Evolutionary conservation across 2,888 invertebrate genomes (phyloP), one percentile per base, ranked within the genome.

Genomic region (Tachina fera): DNA sequence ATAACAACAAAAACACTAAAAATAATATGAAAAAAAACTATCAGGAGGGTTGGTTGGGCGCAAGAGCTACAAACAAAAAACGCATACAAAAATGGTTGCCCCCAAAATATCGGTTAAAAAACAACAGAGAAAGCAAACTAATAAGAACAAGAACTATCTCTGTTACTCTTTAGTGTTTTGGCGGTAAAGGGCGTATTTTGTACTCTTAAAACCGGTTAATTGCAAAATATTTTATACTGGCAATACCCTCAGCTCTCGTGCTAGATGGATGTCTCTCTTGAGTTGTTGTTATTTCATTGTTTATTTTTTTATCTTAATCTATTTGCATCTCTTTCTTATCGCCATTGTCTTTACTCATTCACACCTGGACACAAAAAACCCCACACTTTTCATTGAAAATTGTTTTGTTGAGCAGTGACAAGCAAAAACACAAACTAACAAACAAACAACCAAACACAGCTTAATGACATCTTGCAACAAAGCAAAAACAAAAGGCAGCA

Each of bases 41-140:
- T 31, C 31, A 71, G 51, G 72, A 45, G 83, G 86, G 83, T 76
- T 80, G 86, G 76, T 58, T 75, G 79, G 56, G 65, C 49, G 22
- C 22, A 39, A 81, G 67, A 51, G 61, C n/a, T 61, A 3, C 9
- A 70, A 61, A 16, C 8, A 22, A 67, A 56, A 68, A 74, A 56
- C 47, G 39, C 45, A 63, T 13, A 81, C 81, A 81, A 86, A 86
- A 86, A 86, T 86, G 86, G 86, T 86, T 76, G 83, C 67, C 76
- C 53, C 68, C 13, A 68, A 70, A 41, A 49, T 56, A n/a, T 53
- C 4, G 0, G 0, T 0, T 1, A 6, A 9, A 19, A 45, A 41
- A 19, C 49, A 56, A 86, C 61, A 76, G 78, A 71, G 43, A 22
- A 5, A 0, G 1, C 9, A 31, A 16, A 10, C 3, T 8, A n/a